Conservation (phyloP, 2,797 vertebrate genomes). For the Mormyrus hasselquistii region DNA sequence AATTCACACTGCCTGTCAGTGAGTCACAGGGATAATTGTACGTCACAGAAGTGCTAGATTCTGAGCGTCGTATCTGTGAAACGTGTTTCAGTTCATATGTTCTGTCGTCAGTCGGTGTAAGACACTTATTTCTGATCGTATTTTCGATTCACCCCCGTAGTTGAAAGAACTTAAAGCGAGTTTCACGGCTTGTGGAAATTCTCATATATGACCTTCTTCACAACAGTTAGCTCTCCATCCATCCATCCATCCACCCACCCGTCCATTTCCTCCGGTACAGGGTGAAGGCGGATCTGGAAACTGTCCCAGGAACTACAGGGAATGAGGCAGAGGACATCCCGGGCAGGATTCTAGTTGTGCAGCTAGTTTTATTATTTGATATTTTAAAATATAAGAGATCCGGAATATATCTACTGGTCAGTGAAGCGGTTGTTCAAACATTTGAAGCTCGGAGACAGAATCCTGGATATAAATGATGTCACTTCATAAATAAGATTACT, state of each 20-base stretch:
- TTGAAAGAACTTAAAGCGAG: neutral
- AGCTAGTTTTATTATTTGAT: neutral
- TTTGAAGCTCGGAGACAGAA: neutral
- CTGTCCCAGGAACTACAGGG: neutral
- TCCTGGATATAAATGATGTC: neutral
- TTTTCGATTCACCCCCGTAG: neutral
- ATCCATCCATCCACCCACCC: neutral
- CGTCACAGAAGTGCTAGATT: neutral
- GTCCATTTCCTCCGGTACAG: neutral
- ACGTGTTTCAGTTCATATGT: neutral
- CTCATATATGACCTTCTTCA: neutral
- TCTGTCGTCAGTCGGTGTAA: neutral
- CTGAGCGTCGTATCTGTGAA: neutral
- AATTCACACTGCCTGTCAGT: neutral
- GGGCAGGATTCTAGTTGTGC: neutral
- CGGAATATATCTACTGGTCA: neutral
- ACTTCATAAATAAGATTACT: neutral
- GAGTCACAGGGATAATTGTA: neutral
- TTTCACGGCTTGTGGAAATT: neutral
- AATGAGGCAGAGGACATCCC: neutral
- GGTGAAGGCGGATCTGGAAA: neutral
- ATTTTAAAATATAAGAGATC: neutral
- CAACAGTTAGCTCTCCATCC: neutral
- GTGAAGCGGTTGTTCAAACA: neutral
- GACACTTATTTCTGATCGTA: neutral